Percentiles rank a stretch among this genome's conserved stretches.
phyloP scores from a whole-genome alignment of 2,888 invertebrate species.

The Gandaritis pyraliata region DNA sequence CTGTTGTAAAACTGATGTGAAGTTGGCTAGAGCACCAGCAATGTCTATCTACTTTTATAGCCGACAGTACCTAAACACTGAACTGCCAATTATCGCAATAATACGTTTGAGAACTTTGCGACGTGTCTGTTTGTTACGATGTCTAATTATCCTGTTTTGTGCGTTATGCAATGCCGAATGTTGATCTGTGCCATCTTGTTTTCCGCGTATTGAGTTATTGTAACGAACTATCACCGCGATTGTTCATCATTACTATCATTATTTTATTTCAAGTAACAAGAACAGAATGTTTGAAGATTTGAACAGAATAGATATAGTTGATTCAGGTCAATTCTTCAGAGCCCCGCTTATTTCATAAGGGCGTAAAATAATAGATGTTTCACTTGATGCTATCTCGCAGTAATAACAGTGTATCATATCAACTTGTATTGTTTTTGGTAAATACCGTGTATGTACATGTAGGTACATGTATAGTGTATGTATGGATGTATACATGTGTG shows the following conservation, averaged over 20 bases:
- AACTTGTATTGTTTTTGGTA: constrained; percentile 37
- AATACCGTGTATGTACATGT: constrained; percentile 24
- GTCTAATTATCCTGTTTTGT: constrained; percentile 32
- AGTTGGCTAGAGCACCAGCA: too few relatives aligned
- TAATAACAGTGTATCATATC: constrained; percentile 36
- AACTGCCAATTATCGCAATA: constrained; percentile 24
- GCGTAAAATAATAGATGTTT: constrained; percentile 27
- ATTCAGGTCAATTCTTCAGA: too few relatives aligned
- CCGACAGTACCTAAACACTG: neutral
- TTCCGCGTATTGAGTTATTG: constrained; percentile 25
- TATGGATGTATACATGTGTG: constrained; percentile 24
- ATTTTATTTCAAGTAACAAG: neutral
- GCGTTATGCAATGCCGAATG: constrained; percentile 27
- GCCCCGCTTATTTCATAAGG: constrained; percentile 16
- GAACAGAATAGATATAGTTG: too few relatives aligned
- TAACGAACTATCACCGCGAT: neutral
- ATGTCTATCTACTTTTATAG: too few relatives aligned
- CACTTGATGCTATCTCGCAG: constrained; percentile 17
- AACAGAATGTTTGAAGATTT: too few relatives aligned
- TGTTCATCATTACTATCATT: neutral
- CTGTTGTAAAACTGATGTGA: too few relatives aligned
- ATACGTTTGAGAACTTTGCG: constrained; percentile 26
- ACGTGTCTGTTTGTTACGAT: constrained; percentile 49
- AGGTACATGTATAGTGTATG: too few relatives aligned
- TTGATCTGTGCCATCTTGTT: constrained; percentile 29